Percentiles rank a stretch among this genome's conserved stretches.
These are phyloP conservation scores for Acipenser ruthenus DNA, from an alignment of 2,797 vertebrate genomes.

Conservation along the genomic window DNA sequence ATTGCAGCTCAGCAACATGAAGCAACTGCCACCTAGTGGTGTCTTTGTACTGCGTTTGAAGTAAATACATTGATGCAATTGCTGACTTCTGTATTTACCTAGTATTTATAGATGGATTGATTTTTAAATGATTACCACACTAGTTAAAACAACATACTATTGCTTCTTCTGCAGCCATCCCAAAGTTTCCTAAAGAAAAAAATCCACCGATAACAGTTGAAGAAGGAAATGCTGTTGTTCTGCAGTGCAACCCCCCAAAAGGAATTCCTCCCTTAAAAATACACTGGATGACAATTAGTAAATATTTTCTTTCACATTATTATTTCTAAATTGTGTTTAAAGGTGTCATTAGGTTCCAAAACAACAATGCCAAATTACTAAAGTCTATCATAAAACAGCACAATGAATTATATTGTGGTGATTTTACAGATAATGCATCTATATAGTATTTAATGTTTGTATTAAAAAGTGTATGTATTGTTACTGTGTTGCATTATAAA, in stretches of 20 bases:
- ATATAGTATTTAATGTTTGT: too few species aligned
- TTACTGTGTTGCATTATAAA: too few species aligned
- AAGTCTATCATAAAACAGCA: too few species aligned
- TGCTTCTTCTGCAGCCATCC: slow-evolving; percentile 60
- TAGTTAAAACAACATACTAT: not conserved
- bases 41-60: too few species aligned
- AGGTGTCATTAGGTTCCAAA: too few species aligned
- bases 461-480: too few species aligned
- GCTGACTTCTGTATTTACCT: too few species aligned
- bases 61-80: too few species aligned
- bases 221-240: slow-evolving; percentile 75
- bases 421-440: too few species aligned
- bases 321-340: too few species aligned
- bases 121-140: not conserved
- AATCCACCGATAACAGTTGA: slow-evolving; percentile 77
- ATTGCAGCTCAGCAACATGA: not conserved
- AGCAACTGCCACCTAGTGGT: slow-evolving; percentile 49
- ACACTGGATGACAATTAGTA: slow-evolving; percentile 97
- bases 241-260: slow-evolving; percentile 80
- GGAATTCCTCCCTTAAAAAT: slow-evolving; percentile 88
- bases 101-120: slow-evolving; percentile 4
- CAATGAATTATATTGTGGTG: too few species aligned
- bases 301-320: slow-evolving; percentile 30
- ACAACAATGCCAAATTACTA: too few species aligned
- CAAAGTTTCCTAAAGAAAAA: slow-evolving; percentile 92